Evolutionary conservation across 2,113 vertebrate genomes (phyloP), one percentile per base, ranked within the genome.

Genomic region (Ictalurus punctatus): DNA sequence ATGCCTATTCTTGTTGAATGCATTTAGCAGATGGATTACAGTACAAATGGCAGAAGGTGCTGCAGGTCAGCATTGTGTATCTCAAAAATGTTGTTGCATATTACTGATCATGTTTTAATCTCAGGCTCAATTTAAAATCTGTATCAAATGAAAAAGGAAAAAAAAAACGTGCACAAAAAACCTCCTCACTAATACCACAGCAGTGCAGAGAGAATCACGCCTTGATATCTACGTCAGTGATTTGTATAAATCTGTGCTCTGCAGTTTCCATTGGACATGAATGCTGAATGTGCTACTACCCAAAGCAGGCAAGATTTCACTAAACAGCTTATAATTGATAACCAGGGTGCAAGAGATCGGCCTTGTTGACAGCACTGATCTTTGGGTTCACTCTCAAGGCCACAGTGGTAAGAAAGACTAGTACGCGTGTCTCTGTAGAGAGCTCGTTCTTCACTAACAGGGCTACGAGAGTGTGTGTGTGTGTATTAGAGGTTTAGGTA

Each of bases 321-420:
- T 69, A 65, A 78, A 87, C 59, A 16, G 69, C 85, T 81, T 44
- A 63, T 44, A 12, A 58, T 34, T 82, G 44, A 37, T 59, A 61
- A 87, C 44, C 85, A 82, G n/a, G 74, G 27, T 61, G 56, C n/a
- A 44, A 78, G 52, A n/a, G 90, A 83, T 81, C 84, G 23, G 17
- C 83, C 56, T n/a, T 63, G 61, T 69, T 69, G 3, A 56, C 84
- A 87, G 67, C 79, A 84, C 85, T 80, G 81, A 44, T 63, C 84
- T 87, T 90, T 85, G 61, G 90, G 88, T 93, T 94, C 92, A 89
- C 80, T 81, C 88, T 83, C 90, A 93, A 93, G 93, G 93, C 93
- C 93, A 90, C 89, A 23, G 90, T 89, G 90, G 91, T 90, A 83
- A 87, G 86, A 92, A 91, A 87, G 88, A 78, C 48, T 86, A 89